Conservation (phyloP, 2,113 vertebrate genomes). For the Cryptomyrus ogoouensis region DNA sequence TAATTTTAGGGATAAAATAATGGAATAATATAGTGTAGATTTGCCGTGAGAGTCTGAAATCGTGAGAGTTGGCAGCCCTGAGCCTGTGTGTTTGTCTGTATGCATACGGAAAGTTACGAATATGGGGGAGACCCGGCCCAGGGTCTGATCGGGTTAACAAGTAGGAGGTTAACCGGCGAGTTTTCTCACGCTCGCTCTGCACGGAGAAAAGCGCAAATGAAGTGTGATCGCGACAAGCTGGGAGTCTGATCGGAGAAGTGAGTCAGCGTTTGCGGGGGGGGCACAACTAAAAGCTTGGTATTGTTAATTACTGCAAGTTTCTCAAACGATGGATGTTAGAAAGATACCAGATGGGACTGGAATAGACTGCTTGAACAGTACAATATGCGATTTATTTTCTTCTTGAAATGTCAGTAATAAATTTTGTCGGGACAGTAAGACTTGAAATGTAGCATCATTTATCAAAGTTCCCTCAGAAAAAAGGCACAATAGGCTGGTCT, state of each 20-base stretch:
- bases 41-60: background rate
- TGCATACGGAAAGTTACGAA: background rate
- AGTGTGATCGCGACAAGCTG: no score
- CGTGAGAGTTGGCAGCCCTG: background rate
- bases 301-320: background rate
- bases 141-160: background rate
- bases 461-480: background rate
- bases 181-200: background rate
- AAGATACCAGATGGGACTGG: background rate
- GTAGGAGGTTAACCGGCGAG: background rate
- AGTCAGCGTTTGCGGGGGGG: no score
- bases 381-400: background rate
- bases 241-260: no score
- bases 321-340: background rate
- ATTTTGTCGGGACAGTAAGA: background rate
- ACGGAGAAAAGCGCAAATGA: background rate
- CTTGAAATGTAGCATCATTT: background rate
- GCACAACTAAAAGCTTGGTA: background rate
- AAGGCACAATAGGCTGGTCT: background rate
- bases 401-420: background rate
- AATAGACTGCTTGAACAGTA: background rate
- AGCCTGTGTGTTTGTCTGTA: background rate
- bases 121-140: background rate
- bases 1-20: background rate
- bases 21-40: background rate